Percentiles rank a stretch among this genome's conserved stretches.
phyloP scores from a whole-genome alignment of 2,113 vertebrate genomes.

The Leucosticte australis region DNA sequence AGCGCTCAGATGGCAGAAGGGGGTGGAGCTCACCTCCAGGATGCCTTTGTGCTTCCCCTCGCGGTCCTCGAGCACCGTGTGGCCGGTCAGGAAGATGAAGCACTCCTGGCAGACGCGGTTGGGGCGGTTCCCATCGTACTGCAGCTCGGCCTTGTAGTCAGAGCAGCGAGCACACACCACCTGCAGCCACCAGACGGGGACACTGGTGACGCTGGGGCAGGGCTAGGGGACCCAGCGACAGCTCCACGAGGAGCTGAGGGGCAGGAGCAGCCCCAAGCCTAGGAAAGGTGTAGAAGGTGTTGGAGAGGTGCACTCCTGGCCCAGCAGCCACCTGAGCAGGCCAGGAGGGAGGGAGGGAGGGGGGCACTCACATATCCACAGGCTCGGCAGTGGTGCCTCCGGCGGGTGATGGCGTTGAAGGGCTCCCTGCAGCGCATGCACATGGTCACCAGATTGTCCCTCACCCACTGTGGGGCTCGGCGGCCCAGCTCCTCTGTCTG shows the following conservation, averaged over 20 bases:
- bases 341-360: not conserved
- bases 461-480: conserved; percentile 76
- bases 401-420: conserved; percentile 71
- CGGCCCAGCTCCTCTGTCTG: conserved; percentile 71
- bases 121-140: conserved; percentile 63
- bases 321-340: not conserved
- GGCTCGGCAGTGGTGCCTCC: conserved; percentile 79
- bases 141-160: conserved; percentile 63
- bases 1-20: not conserved
- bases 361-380: conserved; percentile 71
- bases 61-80: not conserved
- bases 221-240: not conserved
- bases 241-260: not conserved
- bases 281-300: not conserved
- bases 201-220: not conserved
- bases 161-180: conserved; percentile 80
- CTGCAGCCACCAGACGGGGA: conserved; percentile 23
- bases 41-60: conserved; percentile 68
- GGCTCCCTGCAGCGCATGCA: conserved; percentile 80
- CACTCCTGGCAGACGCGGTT: conserved; percentile 74
- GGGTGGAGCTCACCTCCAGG: conserved; percentile 69
- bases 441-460: conserved; percentile 81
- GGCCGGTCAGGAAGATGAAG: conserved; percentile 67
- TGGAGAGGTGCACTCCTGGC: not conserved
- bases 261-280: not conserved